Evolutionary conservation across 1,140 invertebrate genomes (phyloP).

Genomic region (Temnothorax curvispinosus): DNA sequence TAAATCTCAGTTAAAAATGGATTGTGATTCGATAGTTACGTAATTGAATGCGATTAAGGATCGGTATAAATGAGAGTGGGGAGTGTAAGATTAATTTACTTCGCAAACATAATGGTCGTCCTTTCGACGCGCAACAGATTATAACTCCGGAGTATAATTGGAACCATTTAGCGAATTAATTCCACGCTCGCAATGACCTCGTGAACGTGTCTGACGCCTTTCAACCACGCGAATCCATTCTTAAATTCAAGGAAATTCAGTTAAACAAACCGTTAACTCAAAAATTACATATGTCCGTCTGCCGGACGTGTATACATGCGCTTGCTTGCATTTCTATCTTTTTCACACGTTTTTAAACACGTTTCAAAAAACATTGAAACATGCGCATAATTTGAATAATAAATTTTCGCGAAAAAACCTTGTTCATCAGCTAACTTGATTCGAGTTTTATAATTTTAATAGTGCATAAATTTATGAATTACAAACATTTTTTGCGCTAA

Average conservation of each 20-base stretch:
- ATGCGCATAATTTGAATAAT: background rate
- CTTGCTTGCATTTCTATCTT: background rate
- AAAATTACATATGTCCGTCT: background rate
- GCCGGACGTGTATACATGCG: background rate
- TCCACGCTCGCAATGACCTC: slow-evolving; percentile 12
- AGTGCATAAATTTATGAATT: background rate
- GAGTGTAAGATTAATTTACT: slow-evolving; percentile 32
- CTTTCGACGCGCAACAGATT: slow-evolving; percentile 37
- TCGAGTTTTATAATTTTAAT: background rate
- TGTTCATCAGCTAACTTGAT: background rate
- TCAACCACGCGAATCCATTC: slow-evolving; percentile 10
- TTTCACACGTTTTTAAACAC: background rate
- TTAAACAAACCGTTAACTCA: background rate
- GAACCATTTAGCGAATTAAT: slow-evolving; percentile 62
- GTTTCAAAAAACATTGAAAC: background rate
- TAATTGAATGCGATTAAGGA: background rate
- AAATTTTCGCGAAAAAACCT: background rate
- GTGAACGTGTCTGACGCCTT: slow-evolving; percentile 15
- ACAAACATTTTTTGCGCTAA: background rate
- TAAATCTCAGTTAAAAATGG: background rate
- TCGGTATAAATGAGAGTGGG: background rate
- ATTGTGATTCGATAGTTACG: background rate
- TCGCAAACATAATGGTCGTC: background rate
- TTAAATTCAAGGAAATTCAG: slow-evolving; percentile 29
- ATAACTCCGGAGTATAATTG: slow-evolving; percentile 48